phyloP scores from a whole-genome alignment of 2,888 invertebrate genomes.

The Tachystola acroxantha region DNA sequence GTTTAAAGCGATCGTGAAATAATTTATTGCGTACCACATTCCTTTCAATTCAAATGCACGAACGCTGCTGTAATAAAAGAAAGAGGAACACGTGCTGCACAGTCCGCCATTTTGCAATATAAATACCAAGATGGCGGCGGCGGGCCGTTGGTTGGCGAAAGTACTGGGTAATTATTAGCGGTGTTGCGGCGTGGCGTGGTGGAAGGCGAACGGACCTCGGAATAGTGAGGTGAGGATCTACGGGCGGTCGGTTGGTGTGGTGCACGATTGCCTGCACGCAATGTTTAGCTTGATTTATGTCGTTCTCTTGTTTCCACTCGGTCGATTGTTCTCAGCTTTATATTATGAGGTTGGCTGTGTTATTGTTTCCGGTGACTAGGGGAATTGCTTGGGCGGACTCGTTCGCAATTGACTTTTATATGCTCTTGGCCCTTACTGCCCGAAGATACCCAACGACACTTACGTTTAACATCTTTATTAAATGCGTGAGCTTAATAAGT shows the following conservation, averaged over 20 bases:
- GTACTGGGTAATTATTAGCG: conserved; percentile 72
- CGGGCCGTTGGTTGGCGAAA: conserved; percentile 67
- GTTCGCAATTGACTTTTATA: conserved; percentile 51
- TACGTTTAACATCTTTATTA: no score
- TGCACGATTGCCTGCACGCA: conserved; percentile 49
- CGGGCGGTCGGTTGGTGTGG: conserved; percentile 38
- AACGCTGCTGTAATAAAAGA: conserved; percentile 52
- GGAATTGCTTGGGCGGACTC: conserved; percentile 50
- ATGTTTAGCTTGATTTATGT: conserved; percentile 73
- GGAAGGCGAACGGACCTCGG: conserved; percentile 60
- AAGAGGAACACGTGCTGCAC: conserved; percentile 61
- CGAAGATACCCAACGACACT: no score
- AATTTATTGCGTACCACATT: conserved; percentile 12
- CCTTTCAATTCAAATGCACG: conserved; percentile 28
- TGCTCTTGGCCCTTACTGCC: no score
- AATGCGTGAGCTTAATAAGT: no score
- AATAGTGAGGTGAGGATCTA: no score
- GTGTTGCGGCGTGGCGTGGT: conserved; percentile 27
- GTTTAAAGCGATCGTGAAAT: conserved; percentile 4
- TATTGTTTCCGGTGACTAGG: conserved; percentile 67
- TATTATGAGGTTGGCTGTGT: conserved; percentile 53
- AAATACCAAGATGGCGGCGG: conserved; percentile 76
- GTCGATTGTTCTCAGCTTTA: conserved; percentile 68
- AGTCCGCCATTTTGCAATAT: conserved; percentile 73
- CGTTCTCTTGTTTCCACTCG: conserved; percentile 68